These are phyloP conservation scores for Pampus argenteus DNA, from an alignment of 2,797 vertebrate genomes.

Conservation along the genomic window DNA sequence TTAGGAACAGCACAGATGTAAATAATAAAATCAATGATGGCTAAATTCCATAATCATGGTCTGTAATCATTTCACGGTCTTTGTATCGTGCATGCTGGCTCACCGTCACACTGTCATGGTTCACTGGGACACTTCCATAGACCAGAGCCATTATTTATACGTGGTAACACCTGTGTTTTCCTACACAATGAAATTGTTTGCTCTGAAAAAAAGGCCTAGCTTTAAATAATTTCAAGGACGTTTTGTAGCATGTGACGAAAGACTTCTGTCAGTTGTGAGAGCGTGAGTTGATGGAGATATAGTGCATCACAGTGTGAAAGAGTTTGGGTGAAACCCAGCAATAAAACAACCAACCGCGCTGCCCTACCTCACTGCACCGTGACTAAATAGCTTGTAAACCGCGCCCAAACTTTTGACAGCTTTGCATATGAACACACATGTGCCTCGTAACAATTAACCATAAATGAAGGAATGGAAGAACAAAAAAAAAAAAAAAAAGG, in stretches of 20 bases:
- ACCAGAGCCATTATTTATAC: background rate
- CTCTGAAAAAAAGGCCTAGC: background rate
- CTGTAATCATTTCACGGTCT: too few species aligned
- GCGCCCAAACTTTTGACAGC: constrained; percentile 67
- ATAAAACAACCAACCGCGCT: constrained; percentile 42
- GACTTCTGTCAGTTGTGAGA: constrained; percentile 34
- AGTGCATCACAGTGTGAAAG: constrained; percentile 28
- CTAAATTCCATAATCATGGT: background rate
- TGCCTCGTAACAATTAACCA: constrained; percentile 64
- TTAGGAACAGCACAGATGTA: background rate
- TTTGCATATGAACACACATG: constrained; percentile 59
- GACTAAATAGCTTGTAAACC: constrained; percentile 71
- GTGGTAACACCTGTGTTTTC: background rate
- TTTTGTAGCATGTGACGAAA: constrained; percentile 3
- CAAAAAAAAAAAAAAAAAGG: background rate
- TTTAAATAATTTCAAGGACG: constrained; percentile 23
- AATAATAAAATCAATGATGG: background rate
- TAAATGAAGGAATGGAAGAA: constrained; percentile 51
- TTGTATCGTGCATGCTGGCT: background rate
- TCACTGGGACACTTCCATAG: background rate
- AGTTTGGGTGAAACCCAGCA: constrained; percentile 34
- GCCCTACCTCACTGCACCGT: constrained; percentile 50
- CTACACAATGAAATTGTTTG: background rate
- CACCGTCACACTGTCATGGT: background rate
- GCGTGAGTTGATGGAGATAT: constrained; percentile 6